Base-by-base conservation (phyloP, 2,113 vertebrate species). In the Casuarius casuarius region DNA sequence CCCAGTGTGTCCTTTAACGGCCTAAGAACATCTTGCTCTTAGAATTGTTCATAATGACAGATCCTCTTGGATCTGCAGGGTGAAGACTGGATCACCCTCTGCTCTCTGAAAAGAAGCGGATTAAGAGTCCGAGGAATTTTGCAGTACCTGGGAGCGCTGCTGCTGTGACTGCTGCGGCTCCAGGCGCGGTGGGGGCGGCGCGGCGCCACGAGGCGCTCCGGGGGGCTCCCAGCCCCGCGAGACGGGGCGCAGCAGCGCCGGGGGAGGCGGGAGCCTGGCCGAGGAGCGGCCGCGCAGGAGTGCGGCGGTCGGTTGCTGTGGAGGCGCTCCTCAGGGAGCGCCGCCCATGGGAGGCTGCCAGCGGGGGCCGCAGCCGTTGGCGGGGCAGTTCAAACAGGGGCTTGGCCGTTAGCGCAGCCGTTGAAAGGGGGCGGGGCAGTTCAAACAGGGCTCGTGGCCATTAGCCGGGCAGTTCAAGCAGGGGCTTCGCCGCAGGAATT, bases 341-440 rank as follows among this genome's bases (percentile, higher is more conserved):
- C 31, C 0, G 0, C 1, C 0, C 6, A 9, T 6, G 8, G 2
- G 8, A 8, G 29, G 56, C 29, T 31, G 20, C 0, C 2, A 46
- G 56, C 44, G 44, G 13, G 28, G 16, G 56, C 29, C 10, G 56
- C 56, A 18, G 18, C 56, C 16, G 31, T 58, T 33, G 31, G 18
- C 22, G 29, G 31, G 29, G 17, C 29, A 33, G 31, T 58, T 58
- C 29, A 58, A 58, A 58, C 31, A 5, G 29, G 56, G 15, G 56
- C 56, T 56, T 7, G 52, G 52, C 52, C 23, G 52, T 54, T 54
- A 38, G 38, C 38, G 51, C 22, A 16, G 51, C 51, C 22, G 51
- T 23, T 52, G 38, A 38, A 38, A 38, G 38, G 38, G 38, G 51
- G 51, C 16, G 22, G 51, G 51, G 12, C 12, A 25, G 25, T 52